Base-by-base conservation (phyloP, 2,113 vertebrate genomes). In the Acrocephalus kingi region DNA sequence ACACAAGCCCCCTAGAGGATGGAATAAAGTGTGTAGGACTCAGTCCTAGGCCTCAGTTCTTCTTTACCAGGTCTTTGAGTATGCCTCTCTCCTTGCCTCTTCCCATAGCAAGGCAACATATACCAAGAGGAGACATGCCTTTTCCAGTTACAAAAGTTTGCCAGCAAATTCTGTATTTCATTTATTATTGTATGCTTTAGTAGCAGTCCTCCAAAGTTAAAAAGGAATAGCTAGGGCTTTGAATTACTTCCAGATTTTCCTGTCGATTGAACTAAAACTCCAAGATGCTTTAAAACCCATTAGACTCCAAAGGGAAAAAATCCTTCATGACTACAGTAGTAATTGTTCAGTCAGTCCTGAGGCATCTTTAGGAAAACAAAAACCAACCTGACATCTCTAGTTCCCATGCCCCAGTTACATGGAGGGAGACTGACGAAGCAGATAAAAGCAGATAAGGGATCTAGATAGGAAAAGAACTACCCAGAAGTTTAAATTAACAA, bases 231-330 rank as follows among this genome's bases (percentile, higher is more conserved):
- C 43, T 66, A 62, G n/a, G 64, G 30, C 59, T 95, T 92, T 89
- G n/a, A 75, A 35, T 89, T 81, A 24, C 35, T 91, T 91, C 68
- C 76, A 87, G 4, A 81, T 94, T 95, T 91, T 96, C 80, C 68
- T 91, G 51, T 77, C 25, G 48, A 22, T 91, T 94, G 52, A 94
- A 82, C 51, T 94, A 84, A 92, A 92, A 80, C 68, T 91, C 59
- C 19, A 67, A 74, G 73, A 74, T 94, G 30, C 41, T 96, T 91
- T 71, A 94, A 96, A 94, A 92, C 91, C 51, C 68, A 81, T 87
- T 91, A 81, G 43, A 27, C 39, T 87, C 55, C 76, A 91, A 91
- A 84, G 51, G 64, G 49, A 48, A 90, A 92, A 94, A 85, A 41
- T 90, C 62, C 37, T 87, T 87, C 46, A 37, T 83, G 49, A 85